A percentile compares a stretch with the other conserved stretches of the same genome.
Evolutionary conservation across 2,797 vertebrate species (phyloP).

Genomic region (Acanthis flammea): DNA sequence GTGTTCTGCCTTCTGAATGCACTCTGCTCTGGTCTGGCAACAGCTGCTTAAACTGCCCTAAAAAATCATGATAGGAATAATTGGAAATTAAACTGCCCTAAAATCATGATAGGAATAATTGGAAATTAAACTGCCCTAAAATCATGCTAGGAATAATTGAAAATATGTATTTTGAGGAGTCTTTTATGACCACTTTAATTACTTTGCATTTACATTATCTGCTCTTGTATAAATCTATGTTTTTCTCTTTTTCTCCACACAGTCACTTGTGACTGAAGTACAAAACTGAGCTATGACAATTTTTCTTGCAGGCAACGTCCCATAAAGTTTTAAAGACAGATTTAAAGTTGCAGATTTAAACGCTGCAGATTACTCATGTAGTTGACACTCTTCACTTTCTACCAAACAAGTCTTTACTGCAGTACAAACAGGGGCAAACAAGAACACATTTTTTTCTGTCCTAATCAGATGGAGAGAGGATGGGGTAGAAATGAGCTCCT

Average conservation of each 20-base stretch:
- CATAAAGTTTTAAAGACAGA: constrained; percentile 14
- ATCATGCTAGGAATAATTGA: background rate
- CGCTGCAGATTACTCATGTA: background rate
- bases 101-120: background rate
- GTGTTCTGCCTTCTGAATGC: background rate
- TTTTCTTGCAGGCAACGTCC: constrained; percentile 22
- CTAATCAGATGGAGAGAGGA: background rate
- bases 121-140: background rate
- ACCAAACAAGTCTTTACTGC: background rate
- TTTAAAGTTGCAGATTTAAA: constrained; percentile 26
- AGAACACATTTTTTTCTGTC: background rate
- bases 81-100: background rate
- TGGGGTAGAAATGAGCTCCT: background rate
- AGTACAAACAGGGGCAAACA: background rate
- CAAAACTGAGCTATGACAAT: background rate
- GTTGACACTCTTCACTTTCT: constrained; percentile 28
- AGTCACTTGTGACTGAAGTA: background rate
- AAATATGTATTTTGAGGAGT: background rate
- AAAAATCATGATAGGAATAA: background rate
- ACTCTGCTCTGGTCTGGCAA: background rate
- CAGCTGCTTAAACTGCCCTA: background rate
- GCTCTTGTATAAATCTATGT: background rate
- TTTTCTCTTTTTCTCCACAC: background rate
- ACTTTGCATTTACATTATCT: background rate
- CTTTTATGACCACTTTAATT: background rate